Conservation (phyloP, 2,888 invertebrate species). For the Synergus umbraculus region DNA sequence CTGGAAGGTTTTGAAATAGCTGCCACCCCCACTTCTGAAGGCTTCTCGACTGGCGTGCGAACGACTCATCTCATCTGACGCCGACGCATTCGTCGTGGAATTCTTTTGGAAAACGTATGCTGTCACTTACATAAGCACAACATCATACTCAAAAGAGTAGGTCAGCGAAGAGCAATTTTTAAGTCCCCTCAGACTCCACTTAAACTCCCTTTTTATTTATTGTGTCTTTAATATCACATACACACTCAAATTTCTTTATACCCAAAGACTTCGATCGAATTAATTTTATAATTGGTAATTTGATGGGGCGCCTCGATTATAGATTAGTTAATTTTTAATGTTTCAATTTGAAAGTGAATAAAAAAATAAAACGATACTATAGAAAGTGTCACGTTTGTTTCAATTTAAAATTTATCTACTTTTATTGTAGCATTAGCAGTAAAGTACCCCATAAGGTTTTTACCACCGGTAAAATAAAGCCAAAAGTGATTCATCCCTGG, state of each 20-base stretch:
- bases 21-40: constrained; percentile 44
- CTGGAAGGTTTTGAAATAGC: constrained; percentile 73
- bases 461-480: background rate
- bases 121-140: constrained; percentile 28
- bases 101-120: constrained; percentile 38
- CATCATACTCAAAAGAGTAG: constrained; percentile 28
- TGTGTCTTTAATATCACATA: background rate
- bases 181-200: background rate
- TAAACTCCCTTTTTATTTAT: background rate
- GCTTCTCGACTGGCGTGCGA: constrained; percentile 29
- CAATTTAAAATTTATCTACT: background rate
- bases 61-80: constrained; percentile 36
- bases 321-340: too few relatives aligned
- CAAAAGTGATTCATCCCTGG: constrained; percentile 16
- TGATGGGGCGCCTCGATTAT: too few relatives aligned
- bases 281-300: too few relatives aligned
- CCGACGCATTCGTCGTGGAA: constrained; percentile 27
- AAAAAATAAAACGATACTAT: background rate
- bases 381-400: background rate
- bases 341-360: background rate
- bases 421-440: background rate
- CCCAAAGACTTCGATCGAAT: too few relatives aligned
- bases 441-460: background rate
- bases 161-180: constrained; percentile 16
- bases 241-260: too few relatives aligned